These are phyloP conservation scores for Urocyon cinereoargenteus DNA, from an alignment of 2,797 vertebrate species.

Conservation along the genomic window DNA sequence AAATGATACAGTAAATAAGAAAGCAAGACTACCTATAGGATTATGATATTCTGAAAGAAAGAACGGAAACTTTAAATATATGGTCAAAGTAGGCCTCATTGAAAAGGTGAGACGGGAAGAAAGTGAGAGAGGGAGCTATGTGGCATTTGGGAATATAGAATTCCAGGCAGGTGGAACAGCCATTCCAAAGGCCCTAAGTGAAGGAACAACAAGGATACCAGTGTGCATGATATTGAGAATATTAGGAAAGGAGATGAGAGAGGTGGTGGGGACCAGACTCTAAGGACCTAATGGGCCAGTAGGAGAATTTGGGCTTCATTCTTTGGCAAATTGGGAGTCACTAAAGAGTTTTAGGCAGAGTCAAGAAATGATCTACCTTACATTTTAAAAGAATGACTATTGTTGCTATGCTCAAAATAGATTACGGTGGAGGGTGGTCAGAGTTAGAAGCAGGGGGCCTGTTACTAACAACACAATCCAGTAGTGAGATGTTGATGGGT, in stretches of 20 bases:
- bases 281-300: not conserved
- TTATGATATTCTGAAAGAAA: not conserved
- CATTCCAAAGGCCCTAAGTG: not conserved
- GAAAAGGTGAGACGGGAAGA: not conserved
- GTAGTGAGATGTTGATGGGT: not conserved
- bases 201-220: not conserved
- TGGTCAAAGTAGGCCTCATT: not conserved
- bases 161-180: not conserved
- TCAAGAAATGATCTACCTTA: not conserved
- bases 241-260: not conserved
- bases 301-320: not conserved
- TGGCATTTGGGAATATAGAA: not conserved
- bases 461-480: not conserved
- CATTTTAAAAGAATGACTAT: not conserved
- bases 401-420: not conserved
- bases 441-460: not conserved
- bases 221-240: rapidly evolving
- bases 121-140: not conserved
- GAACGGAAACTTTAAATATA: not conserved
- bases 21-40: not conserved
- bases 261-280: rapidly evolving
- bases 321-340: not conserved
- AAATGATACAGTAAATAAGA: not conserved
- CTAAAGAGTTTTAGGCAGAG: not conserved
- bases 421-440: not conserved